phyloP scores from a whole-genome alignment of 2,113 vertebrate species.

The Oceanodroma tethys region DNA sequence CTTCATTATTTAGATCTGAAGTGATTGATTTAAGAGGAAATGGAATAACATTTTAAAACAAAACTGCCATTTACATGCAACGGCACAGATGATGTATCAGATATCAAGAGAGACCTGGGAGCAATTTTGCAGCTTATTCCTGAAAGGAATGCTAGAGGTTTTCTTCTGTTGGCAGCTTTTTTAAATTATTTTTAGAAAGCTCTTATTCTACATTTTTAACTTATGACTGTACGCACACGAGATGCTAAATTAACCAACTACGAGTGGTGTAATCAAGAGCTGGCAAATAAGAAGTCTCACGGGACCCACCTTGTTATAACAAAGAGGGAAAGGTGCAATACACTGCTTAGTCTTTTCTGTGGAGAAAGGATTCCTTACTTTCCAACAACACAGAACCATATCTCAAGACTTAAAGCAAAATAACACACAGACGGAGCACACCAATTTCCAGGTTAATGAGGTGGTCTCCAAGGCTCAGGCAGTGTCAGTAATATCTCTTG shows the following conservation, averaged over 20 bases:
- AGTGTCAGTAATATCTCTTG: neutral
- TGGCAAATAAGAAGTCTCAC: neutral
- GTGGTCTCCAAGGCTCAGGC: neutral
- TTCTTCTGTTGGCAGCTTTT: neutral
- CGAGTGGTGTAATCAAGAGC: neutral
- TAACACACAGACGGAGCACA: neutral
- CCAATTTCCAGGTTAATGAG: too few species aligned
- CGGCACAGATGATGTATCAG: neutral
- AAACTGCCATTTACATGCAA: neutral
- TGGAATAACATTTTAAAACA: neutral
- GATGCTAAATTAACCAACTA: neutral
- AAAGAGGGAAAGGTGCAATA: neutral
- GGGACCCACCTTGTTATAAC: neutral
- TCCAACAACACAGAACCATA: neutral
- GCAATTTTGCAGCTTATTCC: neutral
- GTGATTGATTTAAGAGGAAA: neutral
- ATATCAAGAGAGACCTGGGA: neutral
- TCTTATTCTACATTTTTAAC: neutral
- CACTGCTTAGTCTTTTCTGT: neutral
- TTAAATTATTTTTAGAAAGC: neutral
- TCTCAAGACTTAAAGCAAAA: neutral
- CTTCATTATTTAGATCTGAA: neutral
- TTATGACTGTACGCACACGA: neutral
- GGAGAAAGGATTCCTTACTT: neutral
- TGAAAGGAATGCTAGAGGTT: neutral